Base-by-base conservation (phyloP, 2,888 invertebrate genomes). In the Azorinus chamasolen region DNA sequence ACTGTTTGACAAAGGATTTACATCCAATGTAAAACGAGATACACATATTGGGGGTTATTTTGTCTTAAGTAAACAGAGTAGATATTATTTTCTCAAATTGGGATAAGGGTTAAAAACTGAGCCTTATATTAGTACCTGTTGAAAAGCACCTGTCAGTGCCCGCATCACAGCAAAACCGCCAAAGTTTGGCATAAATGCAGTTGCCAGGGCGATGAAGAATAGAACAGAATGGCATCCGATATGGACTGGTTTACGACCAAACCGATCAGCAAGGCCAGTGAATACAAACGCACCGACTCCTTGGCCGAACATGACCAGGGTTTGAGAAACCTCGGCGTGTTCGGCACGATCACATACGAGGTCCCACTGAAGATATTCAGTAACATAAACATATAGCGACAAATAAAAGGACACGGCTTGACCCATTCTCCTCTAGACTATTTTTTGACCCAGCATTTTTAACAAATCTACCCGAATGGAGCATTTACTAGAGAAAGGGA, bases 231-330 rank as follows among this genome's bases (percentile, higher is more conserved):
- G 76, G 16, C 74, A 63, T 0, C 59, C n/a, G 10, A 83, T 57
- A 39, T 83, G 78, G 18, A 79, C 32, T 0, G 59, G 71, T 62
- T 83, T 85, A 14, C 85, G 74, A 12, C 85, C 85, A 37, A 66
- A 85, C 57, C 79, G 78, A 74, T 91, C 91, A 0, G 90, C 76
- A 0, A 90, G 45, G 6, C 85, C 66, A 0, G 90, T 84, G 43
- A 86, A 86, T 0, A 88, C n/a, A 14, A 88, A 69, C 6, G 91
- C 89, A 0, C 91, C 90, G 1, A 87, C 45, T 10, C 84, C 88
- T 66, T 90, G 89, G 2, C 91, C 91, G 2, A 84, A 61, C 68
- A 85, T 84, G 53, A 90, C 83, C n/a, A 89, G 71, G 0, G 90
- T 88, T 79, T 91, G 91, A 0, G 89, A 85, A n/a, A 89, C 65